Evolutionary conservation across 37 sponge, comb jelly and placozoan species (phyloP).

Genomic region (Mnemiopsis leidyi): DNA sequence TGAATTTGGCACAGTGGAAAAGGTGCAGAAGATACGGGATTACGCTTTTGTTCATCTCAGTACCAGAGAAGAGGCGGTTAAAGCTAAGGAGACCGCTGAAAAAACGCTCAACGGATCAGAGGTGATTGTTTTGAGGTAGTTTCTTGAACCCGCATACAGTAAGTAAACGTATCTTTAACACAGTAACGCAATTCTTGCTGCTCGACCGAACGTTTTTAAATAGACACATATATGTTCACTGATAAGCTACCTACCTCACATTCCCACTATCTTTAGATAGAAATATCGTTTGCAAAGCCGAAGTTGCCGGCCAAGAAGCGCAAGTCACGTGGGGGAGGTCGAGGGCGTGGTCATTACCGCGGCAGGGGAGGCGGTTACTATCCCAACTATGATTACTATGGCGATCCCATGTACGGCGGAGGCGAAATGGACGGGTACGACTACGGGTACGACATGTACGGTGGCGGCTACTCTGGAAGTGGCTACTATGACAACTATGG

Average conservation of each 20-base stretch:
- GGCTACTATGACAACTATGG: slow-evolving; percentile 9
- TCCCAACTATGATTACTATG: neutral
- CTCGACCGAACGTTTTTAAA: no score
- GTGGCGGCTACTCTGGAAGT: neutral
- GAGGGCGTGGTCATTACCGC: neutral
- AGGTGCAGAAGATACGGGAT: slow-evolving; percentile 20
- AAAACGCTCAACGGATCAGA: slow-evolving; percentile 1
- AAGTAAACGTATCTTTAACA: no score
- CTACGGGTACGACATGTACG: slow-evolving; percentile 47
- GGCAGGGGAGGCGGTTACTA: neutral
- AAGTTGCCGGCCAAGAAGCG: neutral
- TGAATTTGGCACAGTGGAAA: neutral
- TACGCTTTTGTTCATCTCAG: slow-evolving; percentile 34
- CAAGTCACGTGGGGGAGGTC: neutral
- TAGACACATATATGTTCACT: no score
- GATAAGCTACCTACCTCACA: no score
- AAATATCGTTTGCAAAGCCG: slow-evolving; percentile 34
- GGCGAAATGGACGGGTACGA: slow-evolving; percentile 30
- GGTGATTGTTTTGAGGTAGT: no score
- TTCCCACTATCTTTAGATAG: no score
- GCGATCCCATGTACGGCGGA: neutral
- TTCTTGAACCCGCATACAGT: no score
- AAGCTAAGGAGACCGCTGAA: neutral
- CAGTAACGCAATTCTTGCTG: no score
- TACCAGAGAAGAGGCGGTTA: slow-evolving; percentile 15